phyloP scores from a whole-genome alignment of 2,888 invertebrate species.

The Psylliodes chrysocephalus region DNA sequence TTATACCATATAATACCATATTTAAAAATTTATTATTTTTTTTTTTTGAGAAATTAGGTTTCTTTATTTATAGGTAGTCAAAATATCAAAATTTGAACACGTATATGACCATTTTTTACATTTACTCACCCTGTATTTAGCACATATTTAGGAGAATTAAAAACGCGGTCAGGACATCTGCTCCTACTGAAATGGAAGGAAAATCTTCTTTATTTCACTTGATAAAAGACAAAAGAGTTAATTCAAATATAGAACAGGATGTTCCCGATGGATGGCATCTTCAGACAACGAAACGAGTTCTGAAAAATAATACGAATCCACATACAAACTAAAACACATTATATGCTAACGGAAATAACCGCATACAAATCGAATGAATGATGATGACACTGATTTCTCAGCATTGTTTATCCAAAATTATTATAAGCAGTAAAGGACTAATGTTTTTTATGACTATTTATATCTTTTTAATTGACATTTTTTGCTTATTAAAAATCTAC shows the following conservation, averaged over 20 bases:
- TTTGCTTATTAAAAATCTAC: too few relatives aligned
- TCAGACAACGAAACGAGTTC: constrained; percentile 43
- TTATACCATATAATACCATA: too few relatives aligned
- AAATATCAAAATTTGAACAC: too few relatives aligned
- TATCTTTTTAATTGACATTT: too few relatives aligned
- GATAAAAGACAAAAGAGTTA: constrained; percentile 25
- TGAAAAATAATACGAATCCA: constrained; percentile 46
- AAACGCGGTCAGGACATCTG: not conserved
- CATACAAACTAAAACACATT: constrained; percentile 36
- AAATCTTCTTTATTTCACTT: not conserved
- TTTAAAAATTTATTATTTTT: too few relatives aligned
- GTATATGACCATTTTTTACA: too few relatives aligned
- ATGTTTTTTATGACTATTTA: too few relatives aligned
- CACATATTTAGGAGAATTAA: not conserved
- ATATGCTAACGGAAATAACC: constrained; percentile 39
- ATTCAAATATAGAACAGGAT: constrained; percentile 38
- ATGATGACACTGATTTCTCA: constrained; percentile 30
- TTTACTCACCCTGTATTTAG: not conserved
- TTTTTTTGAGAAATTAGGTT: too few relatives aligned
- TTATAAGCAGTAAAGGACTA: not conserved
- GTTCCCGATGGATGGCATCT: constrained; percentile 42
- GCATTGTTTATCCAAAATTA: constrained; percentile 37
- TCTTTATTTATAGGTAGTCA: too few relatives aligned
- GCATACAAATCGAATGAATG: constrained; percentile 41
- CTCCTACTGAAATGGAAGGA: not conserved